Evolutionary conservation across 92 coral and sea anemone genomes (phyloP).

Genomic region (Bergia sp.): DNA sequence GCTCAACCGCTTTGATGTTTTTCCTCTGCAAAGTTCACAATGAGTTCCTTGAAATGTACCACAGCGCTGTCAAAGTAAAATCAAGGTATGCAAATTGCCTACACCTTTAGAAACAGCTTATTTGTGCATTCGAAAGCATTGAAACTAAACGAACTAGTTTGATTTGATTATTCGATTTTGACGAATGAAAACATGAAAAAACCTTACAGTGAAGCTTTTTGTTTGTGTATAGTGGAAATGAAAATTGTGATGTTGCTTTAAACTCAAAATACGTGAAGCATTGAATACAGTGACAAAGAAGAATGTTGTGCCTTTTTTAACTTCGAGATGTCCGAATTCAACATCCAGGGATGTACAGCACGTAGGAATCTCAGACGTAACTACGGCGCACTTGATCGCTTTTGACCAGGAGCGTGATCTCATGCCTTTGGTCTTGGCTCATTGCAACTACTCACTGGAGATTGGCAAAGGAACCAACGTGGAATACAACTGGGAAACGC

Average conservation of each 20-base stretch:
- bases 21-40: conserved; percentile 68
- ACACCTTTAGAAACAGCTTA: background rate
- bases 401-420: conserved; percentile 80
- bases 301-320: background rate
- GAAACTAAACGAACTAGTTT: too few species aligned
- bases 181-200: too few species aligned
- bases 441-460: conserved; percentile 33
- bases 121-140: background rate
- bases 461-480: conserved; percentile 80
- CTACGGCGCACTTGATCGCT: conserved; percentile 75
- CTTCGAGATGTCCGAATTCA: background rate
- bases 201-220: too few species aligned
- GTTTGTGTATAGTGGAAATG: too few species aligned
- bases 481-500: conserved; percentile 81
- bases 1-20: conserved; percentile 62
- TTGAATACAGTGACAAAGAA: too few species aligned
- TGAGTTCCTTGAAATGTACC: conserved; percentile 70
- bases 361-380: conserved; percentile 62
- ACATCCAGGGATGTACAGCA: conserved; percentile 52
- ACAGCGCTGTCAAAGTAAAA: conserved; percentile 40
- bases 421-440: conserved; percentile 75
- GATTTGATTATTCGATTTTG: too few species aligned
- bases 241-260: too few species aligned
- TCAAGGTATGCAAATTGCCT: conserved; percentile 22
- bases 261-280: too few species aligned